Evolutionary conservation across 2,888 invertebrate species (phyloP), one percentile per base, ranked within the genome.

Genomic region (Lottia gigantea): DNA sequence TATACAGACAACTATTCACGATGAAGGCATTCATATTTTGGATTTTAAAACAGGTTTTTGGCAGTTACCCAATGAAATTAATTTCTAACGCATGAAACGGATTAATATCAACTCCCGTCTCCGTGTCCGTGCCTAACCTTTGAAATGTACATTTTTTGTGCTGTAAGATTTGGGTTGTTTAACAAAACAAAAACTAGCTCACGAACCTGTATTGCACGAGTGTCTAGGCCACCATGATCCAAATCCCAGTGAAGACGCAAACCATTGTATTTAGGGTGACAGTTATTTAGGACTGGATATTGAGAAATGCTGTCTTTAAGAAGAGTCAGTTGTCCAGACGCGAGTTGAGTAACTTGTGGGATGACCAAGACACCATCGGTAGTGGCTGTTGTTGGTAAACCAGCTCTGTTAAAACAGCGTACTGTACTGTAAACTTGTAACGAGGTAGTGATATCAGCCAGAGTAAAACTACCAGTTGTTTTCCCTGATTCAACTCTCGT

Each of bases 391-490:
- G 19, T 55, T 55, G 55, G 55, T 19, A 74, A 65, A 6, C 74
- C 74, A 25, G 68, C 68, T 47, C 23, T 66, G 67, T 74, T 74
- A 67, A 62, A 70, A 31, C 74, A 74, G 8, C 74, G 62, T 46
- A 71, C 71, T 19, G 71, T 71, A 66, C 68, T 47, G 68, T 73
- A 73, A 61, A 73, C 55, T 23, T 55, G 19, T 55, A 19, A 2
- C 19, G 55, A 55, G 23, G 19, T 23, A 2, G 11, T 23, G 11
- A 55, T 55, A 23, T 23, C 55, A 19, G 55, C 12, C 11, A 55
- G 12, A 12, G 19, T 23, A 19, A 55, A 19, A 12, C 23, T 19
- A 15, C 19, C 55, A 55, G 12, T 23, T 55, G 55, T 23, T 55
- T 55, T 11, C 19, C 55, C 55, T 15, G 11, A 23, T 55, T 19